phyloP scores from a whole-genome alignment of 2,797 vertebrate genomes.

The Eulemur coronatus region DNA sequence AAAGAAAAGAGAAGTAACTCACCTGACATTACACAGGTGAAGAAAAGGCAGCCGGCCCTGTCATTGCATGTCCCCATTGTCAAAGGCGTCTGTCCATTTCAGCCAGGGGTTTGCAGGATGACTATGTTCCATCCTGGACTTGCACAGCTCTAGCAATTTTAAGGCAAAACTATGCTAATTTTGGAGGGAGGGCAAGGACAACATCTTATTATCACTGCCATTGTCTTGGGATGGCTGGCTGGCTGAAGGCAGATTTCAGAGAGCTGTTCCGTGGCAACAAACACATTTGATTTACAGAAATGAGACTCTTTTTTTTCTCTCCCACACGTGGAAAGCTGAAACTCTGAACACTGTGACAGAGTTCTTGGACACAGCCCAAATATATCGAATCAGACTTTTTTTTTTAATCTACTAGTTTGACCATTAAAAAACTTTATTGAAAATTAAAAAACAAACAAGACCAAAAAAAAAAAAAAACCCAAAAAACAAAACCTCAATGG shows the following conservation, averaged over 20 bases:
- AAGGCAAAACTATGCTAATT: slow-evolving; percentile 58
- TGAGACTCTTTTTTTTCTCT: slow-evolving; percentile 55
- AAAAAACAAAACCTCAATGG: background rate
- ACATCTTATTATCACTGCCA: slow-evolving; percentile 49
- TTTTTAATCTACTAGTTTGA: slow-evolving; percentile 30
- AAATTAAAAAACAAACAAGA: background rate
- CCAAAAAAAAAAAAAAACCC: background rate
- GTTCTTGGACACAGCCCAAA: slow-evolving; percentile 82
- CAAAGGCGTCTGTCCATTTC: background rate
- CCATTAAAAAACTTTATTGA: slow-evolving; percentile 65
- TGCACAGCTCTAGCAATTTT: slow-evolving; percentile 49
- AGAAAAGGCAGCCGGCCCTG: background rate
- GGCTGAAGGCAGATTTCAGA: slow-evolving; percentile 76
- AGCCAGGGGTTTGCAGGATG: background rate
- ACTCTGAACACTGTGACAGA: slow-evolving; percentile 70
- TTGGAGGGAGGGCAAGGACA: slow-evolving; percentile 55
- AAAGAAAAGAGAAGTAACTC: background rate
- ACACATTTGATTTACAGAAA: slow-evolving; percentile 81
- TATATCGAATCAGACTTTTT: slow-evolving; percentile 59
- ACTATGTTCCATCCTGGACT: background rate
- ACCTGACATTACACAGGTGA: background rate
- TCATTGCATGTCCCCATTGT: background rate
- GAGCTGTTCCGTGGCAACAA: slow-evolving; percentile 72
- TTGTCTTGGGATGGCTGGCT: slow-evolving; percentile 73
- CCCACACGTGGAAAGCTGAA: slow-evolving; percentile 70